These are phyloP conservation scores for Dryobota labecula DNA, from an alignment of 2,888 invertebrate species.

Conservation along the genomic window DNA sequence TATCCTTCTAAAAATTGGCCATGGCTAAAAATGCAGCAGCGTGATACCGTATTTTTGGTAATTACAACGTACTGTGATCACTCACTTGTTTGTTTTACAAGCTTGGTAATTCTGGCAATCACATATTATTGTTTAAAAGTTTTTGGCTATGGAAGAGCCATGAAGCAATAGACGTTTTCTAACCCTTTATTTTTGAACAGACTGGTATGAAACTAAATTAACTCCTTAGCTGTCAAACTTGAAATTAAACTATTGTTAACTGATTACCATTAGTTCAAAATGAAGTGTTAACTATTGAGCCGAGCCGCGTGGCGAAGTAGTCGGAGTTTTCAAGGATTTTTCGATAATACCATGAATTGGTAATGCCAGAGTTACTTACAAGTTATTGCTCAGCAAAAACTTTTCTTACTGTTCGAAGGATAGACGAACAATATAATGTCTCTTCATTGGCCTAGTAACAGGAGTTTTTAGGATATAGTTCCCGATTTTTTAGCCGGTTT, in stretches of 20 bases:
- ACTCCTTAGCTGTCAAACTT: constrained; percentile 31
- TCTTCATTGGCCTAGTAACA: constrained; percentile 22
- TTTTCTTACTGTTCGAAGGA: constrained; percentile 23
- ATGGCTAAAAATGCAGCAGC: too few relatives aligned
- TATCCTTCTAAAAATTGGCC: too few relatives aligned
- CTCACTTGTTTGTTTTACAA: too few relatives aligned
- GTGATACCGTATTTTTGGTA: too few relatives aligned
- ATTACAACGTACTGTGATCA: too few relatives aligned
- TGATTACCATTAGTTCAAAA: constrained; percentile 54
- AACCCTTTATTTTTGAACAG: neutral
- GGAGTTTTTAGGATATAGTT: constrained; percentile 1
- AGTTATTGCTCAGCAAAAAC: constrained; percentile 34
- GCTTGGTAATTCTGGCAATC: too few relatives aligned
- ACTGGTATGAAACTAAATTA: constrained; percentile 40
- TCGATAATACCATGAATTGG: constrained; percentile 52
- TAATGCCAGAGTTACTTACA: constrained; percentile 42
- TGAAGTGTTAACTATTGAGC: constrained; percentile 49
- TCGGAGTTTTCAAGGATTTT: constrained; percentile 56
- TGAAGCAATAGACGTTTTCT: constrained; percentile 8
- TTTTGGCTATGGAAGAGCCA: neutral
- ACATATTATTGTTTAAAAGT: too few relatives aligned
- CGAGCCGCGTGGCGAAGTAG: neutral
- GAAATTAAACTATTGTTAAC: constrained; percentile 45
- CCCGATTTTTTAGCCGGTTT: constrained; percentile 18
- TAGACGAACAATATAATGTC: constrained; percentile 7